Evolutionary conservation across 2,888 invertebrate genomes (phyloP).

Genomic region (Rhagonycha lutea): DNA sequence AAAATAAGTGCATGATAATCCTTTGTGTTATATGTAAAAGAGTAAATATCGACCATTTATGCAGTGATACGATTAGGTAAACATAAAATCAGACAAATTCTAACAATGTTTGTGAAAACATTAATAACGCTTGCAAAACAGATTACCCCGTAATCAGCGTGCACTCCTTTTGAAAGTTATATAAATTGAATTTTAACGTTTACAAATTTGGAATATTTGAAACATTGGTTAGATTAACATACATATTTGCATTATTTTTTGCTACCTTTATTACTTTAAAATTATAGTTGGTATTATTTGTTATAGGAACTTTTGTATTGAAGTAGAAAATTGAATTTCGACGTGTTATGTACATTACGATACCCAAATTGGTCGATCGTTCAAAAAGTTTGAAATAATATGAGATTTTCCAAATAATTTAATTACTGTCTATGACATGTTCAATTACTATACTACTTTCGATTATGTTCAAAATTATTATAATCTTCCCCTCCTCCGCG

Average conservation of each 20-base stretch:
- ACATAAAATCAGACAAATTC: constrained; percentile 22
- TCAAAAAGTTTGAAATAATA: not conserved
- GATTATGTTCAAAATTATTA: too few species aligned
- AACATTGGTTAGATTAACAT: not conserved
- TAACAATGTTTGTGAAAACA: constrained; percentile 30
- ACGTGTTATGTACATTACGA: not conserved
- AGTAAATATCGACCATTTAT: constrained; percentile 31
- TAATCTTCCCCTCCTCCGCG: too few species aligned
- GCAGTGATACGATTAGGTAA: constrained; percentile 28
- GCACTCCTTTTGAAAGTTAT: not conserved
- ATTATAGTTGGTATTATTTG: not conserved
- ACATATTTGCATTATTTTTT: not conserved
- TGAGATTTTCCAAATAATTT: not conserved
- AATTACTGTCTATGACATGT: not conserved
- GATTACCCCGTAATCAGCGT: constrained; percentile 23
- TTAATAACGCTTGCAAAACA: constrained; percentile 32
- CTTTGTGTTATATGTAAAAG: constrained; percentile 31
- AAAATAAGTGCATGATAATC: too few species aligned
- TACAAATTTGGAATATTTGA: not conserved
- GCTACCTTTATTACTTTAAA: too few species aligned
- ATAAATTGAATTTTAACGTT: not conserved
- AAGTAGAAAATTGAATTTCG: not conserved
- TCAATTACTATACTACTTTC: too few species aligned
- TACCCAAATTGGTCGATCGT: not conserved
- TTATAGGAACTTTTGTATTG: not conserved